A percentile compares a stretch with the other conserved stretches of the same genome.
Conservation (phyloP, 1,140 invertebrate genomes). For the Ctenoplectra terminalis region DNA sequence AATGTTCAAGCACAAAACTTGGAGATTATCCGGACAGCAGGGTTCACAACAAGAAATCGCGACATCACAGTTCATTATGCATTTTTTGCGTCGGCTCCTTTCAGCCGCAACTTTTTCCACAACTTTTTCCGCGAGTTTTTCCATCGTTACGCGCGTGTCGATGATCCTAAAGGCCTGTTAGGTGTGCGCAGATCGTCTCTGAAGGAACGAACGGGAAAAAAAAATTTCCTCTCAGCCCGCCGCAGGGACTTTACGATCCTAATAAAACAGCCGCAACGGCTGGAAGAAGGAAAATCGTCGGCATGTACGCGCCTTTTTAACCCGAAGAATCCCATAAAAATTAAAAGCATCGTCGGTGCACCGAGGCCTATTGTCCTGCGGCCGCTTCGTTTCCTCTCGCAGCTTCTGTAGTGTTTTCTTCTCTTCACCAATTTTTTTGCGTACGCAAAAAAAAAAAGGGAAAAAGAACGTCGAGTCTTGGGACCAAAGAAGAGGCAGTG, state of each 20-base stretch:
- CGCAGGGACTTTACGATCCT: constrained; percentile 49
- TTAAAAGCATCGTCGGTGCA: constrained; percentile 47
- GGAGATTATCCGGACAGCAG: background rate
- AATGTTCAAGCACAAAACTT: background rate
- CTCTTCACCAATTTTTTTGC: constrained; percentile 38
- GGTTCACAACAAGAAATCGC: background rate
- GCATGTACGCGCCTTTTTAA: constrained; percentile 42
- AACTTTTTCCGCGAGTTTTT: constrained; percentile 47
- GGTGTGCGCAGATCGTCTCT: background rate
- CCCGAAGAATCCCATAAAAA: constrained; percentile 44
- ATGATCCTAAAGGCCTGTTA: no score
- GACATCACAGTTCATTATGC: constrained; percentile 38
- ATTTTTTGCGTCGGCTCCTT: constrained; percentile 26
- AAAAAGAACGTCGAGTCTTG: background rate
- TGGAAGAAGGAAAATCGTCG: background rate
- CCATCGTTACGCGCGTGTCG: background rate
- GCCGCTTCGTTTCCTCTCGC: constrained; percentile 24
- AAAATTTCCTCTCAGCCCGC: background rate
- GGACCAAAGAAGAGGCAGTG: background rate
- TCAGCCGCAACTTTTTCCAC: constrained; percentile 27
- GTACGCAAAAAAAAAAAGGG: background rate
- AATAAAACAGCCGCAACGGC: constrained; percentile 47
- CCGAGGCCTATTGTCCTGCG: constrained; percentile 47
- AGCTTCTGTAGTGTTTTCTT: constrained; percentile 27
- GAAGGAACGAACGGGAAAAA: background rate